Evolutionary conservation across 2,797 vertebrate species (phyloP), one percentile per base, ranked within the genome.

Genomic region (Tenualosa thibaudeaui): DNA sequence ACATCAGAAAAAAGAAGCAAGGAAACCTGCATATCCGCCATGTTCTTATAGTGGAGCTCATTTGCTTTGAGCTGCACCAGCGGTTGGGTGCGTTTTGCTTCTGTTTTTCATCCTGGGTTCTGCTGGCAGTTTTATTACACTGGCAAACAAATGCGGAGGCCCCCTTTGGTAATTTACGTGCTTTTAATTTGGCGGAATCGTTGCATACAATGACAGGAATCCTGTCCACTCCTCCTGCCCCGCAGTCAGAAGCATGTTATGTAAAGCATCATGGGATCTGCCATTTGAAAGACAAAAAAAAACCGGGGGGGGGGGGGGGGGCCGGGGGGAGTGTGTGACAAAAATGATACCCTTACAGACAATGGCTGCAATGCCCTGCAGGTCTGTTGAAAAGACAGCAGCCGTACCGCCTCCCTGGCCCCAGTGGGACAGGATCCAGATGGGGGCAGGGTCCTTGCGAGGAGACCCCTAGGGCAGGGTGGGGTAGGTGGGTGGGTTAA

Each of bases 221-320:
- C 92, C 93, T 91, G 91, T 92, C 92, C 88, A 26, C 5, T n/a
- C 50, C 92, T 91, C 93, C 88, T 89, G 92, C 91, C 91, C 90
- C 90, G 19, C 88, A 84, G 90, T 85, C 89, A 91, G 90, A 90
- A 90, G 89, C 92, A 93, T 91, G 93, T 93, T 92, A 91, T 94
- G 93, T 92, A 93, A 93, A 94, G 93, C 92, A 90, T 92, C 93
- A 93, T 93, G 90, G 92, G 92, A 92, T 89, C 92, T 93, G 19
- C 53, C 56, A 46, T 85, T 93, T 93, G 91, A 92, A 93, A 94
- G 93, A 93, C 93, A 94, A 94, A 93, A 91, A 37, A 71, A 40
- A 13, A 13, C 1, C 90, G 84, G 88, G 15, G 22, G 24, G 60
- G 51, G 71, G 26, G 8, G 53, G 43, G 12, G 81, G 71, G n/a